phyloP scores from a whole-genome alignment of 1,140 invertebrate genomes.

The Aphis gossypii region DNA sequence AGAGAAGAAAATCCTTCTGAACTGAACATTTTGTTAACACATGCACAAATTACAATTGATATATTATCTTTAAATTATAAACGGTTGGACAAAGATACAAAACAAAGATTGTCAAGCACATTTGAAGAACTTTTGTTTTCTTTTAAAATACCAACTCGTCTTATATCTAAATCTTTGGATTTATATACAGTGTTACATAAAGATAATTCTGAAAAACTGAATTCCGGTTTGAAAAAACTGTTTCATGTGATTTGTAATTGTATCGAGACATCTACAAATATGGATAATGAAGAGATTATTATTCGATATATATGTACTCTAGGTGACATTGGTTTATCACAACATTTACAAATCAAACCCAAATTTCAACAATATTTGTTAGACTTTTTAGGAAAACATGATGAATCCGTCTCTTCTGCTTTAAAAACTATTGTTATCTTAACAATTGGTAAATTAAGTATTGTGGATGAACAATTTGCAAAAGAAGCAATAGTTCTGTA shows the following conservation, averaged over 20 bases:
- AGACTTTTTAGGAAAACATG: not conserved
- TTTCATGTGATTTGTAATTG: constrained; percentile 24
- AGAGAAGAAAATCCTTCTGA: constrained; percentile 20
- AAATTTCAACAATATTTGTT: constrained; percentile 41
- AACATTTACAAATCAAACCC: constrained; percentile 40
- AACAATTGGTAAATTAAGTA: constrained; percentile 50
- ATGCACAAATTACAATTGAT: constrained; percentile 47
- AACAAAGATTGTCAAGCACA: not conserved
- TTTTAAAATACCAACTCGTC: constrained; percentile 46
- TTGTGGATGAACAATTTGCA: constrained; percentile 50
- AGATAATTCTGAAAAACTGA: not conserved
- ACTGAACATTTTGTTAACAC: not conserved
- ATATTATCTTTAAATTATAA: constrained; percentile 45
- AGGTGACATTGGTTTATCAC: constrained; percentile 44
- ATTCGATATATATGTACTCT: constrained; percentile 30
- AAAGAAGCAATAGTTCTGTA: constrained; percentile 50
- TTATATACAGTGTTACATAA: constrained; percentile 1
- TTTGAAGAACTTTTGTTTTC: constrained; percentile 48
- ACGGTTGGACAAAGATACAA: constrained; percentile 25
- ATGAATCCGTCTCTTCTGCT: constrained; percentile 22
- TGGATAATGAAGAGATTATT: constrained; percentile 51
- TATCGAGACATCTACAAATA: constrained; percentile 27
- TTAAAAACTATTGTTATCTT: constrained; percentile 41
- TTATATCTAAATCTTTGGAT: constrained; percentile 49
- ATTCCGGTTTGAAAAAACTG: not conserved